These are phyloP conservation scores for Trissolcus japonicus DNA, from an alignment of 2,888 invertebrate species.

Conservation along the genomic window DNA sequence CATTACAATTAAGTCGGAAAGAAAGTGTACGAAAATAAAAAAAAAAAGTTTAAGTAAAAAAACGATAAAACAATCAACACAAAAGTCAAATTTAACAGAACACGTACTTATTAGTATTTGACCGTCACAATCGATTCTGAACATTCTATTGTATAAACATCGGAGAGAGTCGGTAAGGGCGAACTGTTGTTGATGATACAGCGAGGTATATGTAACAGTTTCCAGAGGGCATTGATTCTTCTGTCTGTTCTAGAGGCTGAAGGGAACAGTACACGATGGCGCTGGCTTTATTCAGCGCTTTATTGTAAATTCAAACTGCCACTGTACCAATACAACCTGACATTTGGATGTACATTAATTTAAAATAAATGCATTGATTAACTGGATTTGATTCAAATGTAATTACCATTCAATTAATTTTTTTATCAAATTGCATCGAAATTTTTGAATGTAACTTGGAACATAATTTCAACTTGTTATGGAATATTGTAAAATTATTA, in stretches of 20 bases:
- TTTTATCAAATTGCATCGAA: no score
- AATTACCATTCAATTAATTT: no score
- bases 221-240: constrained; percentile 44
- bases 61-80: background rate
- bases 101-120: constrained; percentile 15
- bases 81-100: background rate
- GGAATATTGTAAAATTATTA: no score
- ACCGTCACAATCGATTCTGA: constrained; percentile 30
- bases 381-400: no score
- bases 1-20: no score
- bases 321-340: constrained; percentile 2
- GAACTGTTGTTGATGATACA: constrained; percentile 37
- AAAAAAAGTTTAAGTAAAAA: no score
- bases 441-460: no score
- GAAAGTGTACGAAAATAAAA: no score
- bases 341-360: no score
- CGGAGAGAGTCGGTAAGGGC: constrained; percentile 36
- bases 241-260: constrained; percentile 34
- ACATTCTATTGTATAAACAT: constrained; percentile 13
- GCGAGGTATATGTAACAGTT: constrained; percentile 39
- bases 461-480: no score
- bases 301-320: constrained; percentile 20
- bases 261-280: constrained; percentile 39
- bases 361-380: no score
- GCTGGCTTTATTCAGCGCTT: constrained; percentile 40